Conservation (phyloP, 1,140 invertebrate species). For the Sarcophaga peregrina region DNA sequence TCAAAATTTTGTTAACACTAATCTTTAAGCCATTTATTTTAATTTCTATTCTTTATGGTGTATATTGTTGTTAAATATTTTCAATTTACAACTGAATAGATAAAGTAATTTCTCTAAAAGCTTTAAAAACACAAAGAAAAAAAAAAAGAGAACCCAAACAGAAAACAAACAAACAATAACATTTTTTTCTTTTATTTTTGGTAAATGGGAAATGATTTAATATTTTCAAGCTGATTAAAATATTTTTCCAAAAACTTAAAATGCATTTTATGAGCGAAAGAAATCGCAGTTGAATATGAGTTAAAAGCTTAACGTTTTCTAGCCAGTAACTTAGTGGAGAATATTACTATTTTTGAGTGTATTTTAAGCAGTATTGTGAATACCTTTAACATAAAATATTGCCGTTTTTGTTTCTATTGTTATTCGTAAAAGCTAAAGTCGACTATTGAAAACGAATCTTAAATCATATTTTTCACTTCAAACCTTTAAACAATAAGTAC, state of each 20-base stretch:
- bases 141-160: no score
- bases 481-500: no score
- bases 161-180: background rate
- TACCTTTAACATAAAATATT: no score
- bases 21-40: conserved; percentile 4
- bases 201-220: background rate
- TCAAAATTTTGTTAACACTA: conserved; percentile 25
- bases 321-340: background rate
- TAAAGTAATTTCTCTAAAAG: background rate
- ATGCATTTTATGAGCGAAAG: background rate
- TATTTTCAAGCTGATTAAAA: background rate
- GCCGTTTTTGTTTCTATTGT: no score
- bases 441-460: no score
- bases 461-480: no score
- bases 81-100: conserved; percentile 16
- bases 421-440: no score
- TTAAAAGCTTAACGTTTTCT: background rate
- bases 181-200: no score
- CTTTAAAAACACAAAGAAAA: background rate
- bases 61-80: conserved; percentile 21
- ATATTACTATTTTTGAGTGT: no score
- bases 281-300: background rate
- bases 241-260: background rate
- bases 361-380: no score
- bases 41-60: background rate